Conservation (phyloP, 2,797 vertebrate species). For the Ateles fusciceps region DNA sequence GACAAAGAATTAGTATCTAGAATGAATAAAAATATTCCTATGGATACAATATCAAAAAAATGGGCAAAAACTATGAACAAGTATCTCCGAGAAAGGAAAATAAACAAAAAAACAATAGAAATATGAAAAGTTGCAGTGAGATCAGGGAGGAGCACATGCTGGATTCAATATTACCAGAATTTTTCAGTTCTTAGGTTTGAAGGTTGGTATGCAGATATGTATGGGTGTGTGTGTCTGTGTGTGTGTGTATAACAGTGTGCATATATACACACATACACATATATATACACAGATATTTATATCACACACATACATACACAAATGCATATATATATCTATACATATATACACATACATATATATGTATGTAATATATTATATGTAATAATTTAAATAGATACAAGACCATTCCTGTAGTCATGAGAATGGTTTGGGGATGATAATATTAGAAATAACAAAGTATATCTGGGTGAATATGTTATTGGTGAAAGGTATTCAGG, state of each 20-base stretch:
- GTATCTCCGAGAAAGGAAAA: not conserved
- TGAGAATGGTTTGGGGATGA: not conserved
- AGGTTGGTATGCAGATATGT: rapidly evolving
- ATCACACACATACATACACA: not conserved
- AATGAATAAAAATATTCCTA: not conserved
- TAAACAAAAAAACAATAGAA: not conserved
- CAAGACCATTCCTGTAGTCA: not conserved
- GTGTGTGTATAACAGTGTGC: too few relatives aligned
- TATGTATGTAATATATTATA: not conserved
- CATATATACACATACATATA: not conserved
- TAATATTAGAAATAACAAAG: not conserved
- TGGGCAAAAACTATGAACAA: not conserved
- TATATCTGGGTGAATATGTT: not conserved
- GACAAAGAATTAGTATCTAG: not conserved
- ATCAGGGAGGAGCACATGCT: not conserved
- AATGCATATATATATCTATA: not conserved
- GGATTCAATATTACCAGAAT: not conserved
- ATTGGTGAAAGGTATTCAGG: not conserved
- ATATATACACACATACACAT: not conserved
- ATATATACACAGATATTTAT: not conserved
- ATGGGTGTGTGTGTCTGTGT: too few relatives aligned
- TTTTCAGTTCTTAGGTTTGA: not conserved
- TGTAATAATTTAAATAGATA: not conserved
- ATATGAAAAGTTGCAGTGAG: not conserved
- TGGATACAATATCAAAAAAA: not conserved